Percentiles rank a stretch among this genome's conserved stretches.
These are phyloP conservation scores for Rotaria socialis DNA, from an alignment of 2,888 invertebrate genomes.

Conservation along the genomic window DNA sequence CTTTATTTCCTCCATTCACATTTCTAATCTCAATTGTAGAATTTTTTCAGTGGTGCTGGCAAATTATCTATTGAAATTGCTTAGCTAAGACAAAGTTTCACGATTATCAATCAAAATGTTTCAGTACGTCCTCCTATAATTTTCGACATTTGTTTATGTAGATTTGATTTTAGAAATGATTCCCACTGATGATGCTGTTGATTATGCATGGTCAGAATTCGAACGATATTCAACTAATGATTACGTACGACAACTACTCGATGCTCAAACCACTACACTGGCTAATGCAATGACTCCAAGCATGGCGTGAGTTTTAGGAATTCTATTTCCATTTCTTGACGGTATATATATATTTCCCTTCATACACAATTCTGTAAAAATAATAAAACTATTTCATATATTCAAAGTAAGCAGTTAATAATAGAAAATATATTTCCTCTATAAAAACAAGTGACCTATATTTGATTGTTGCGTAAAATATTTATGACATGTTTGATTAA, in stretches of 20 bases:
- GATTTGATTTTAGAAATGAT: constrained; percentile 1
- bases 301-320: background rate
- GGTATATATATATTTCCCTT: no score
- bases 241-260: background rate
- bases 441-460: no score
- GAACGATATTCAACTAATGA: constrained; percentile 8
- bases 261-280: background rate
- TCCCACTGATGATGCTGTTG: background rate
- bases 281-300: background rate
- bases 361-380: no score
- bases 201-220: background rate
- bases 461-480: no score
- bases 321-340: background rate
- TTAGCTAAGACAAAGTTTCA: background rate
- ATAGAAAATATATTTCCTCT: no score
- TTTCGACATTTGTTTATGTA: background rate
- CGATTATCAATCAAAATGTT: background rate
- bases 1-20: background rate
- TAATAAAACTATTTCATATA: no score
- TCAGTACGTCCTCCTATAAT: background rate
- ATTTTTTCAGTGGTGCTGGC: background rate
- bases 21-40: background rate
- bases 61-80: background rate
- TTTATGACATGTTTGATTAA: no score
- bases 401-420: no score